Evolutionary conservation across 1,140 invertebrate genomes (phyloP), one percentile per base, ranked within the genome.

Genomic region (Popillia japonica): DNA sequence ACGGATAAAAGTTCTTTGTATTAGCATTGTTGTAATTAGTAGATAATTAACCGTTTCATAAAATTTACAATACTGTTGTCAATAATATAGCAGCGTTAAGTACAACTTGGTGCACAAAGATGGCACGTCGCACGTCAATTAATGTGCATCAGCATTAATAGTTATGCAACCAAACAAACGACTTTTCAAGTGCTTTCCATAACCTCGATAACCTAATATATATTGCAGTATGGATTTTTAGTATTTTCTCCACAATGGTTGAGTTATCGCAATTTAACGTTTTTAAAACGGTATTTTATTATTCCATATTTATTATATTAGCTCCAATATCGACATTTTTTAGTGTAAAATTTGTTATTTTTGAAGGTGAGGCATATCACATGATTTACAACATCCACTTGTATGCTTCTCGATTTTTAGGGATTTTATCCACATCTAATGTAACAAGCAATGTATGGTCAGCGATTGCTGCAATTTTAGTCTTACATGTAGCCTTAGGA

Each of bases 381-480:
- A 75, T 75, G 44, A 40, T 78, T 77, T 40, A 55, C 48, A 48
- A 77, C 6, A 14, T 55, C 6, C 17, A 55, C 2, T n/a, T 55
- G 17, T 0, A n/a, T 55, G 40, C 55, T n/a, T 41, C 61, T 75
- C 80, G 78, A 79, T 77, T 86, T 88, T 81, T 82, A 91, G 90
- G 87, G 74, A 79, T 90, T 48, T 83, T 91, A 14, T 87, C 88
- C 8, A 80, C 93, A 74, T 89, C 90, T 72, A 88, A 89, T 42
- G 86, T 93, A 48, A 87, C 89, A 14, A 93, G 92, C 79, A 95
- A 94, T 86, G 92, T 95, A 61, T 94, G 92, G 83, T 90, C 94
- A 14, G 93, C 94, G 59, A 90, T 93, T 22, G 89, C 91, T 76
- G 91, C 94, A 3, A 90, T 95, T 8, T 80, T 94, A 2, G 90